A percentile compares a stretch with the other conserved stretches of the same genome.
These are phyloP conservation scores for Elgaria multicarinata DNA, from an alignment of 2,113 vertebrate genomes.

Conservation along the genomic window DNA sequence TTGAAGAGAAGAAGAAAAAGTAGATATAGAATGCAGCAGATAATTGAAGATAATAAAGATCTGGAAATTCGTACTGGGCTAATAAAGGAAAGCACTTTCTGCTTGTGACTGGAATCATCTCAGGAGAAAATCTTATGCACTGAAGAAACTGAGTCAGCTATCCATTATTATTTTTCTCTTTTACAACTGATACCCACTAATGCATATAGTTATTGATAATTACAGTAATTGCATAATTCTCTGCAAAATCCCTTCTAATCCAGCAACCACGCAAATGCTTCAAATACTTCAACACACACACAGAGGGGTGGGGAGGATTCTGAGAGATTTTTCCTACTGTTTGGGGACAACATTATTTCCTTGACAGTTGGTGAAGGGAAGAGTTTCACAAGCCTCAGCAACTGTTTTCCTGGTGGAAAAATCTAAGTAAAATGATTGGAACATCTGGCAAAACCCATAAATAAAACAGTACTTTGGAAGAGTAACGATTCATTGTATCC, in stretches of 20 bases:
- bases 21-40: too few species aligned
- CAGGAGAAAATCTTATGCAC: conserved; percentile 24
- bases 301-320: background rate
- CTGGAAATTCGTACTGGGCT: background rate
- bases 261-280: conserved; percentile 17
- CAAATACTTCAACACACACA: conserved; percentile 39
- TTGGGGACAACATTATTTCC: conserved; percentile 63
- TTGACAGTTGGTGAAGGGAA: conserved; percentile 64
- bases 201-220: background rate
- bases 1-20: too few species aligned
- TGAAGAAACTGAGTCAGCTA: conserved; percentile 4
- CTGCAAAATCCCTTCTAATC: conserved; percentile 21
- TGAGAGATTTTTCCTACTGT: conserved; percentile 42
- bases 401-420: conserved; percentile 72
- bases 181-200: background rate
- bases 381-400: conserved; percentile 66
- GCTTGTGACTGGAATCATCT: conserved; percentile 6
- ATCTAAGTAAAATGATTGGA: conserved; percentile 68
- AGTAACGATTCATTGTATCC: conserved; percentile 64
- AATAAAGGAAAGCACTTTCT: background rate
- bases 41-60: too few species aligned
- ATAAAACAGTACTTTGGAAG: conserved; percentile 66
- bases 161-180: background rate
- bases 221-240: conserved; percentile 42
- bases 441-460: conserved; percentile 73